These are phyloP conservation scores for Idaea dimidiata DNA, from an alignment of 2,888 invertebrate species.

Conservation along the genomic window DNA sequence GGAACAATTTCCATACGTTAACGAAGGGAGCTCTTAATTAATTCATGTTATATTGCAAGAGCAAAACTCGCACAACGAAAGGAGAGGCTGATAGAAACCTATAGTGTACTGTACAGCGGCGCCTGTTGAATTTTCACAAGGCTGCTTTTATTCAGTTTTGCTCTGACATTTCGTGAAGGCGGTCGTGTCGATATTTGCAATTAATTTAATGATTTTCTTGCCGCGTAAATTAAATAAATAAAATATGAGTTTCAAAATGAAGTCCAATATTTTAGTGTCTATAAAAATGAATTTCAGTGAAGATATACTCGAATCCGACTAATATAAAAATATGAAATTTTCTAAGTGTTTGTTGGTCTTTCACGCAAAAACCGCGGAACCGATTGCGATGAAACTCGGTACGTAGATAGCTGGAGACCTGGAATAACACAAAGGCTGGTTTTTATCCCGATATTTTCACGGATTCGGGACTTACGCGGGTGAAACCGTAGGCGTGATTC, in stretches of 20 bases:
- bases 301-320: neutral
- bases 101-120: neutral
- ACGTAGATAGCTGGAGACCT: too few species aligned
- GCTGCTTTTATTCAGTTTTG: slow-evolving; percentile 49
- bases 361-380: too few species aligned
- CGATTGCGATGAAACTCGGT: too few species aligned
- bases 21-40: neutral
- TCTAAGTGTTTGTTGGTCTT: neutral
- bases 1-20: neutral
- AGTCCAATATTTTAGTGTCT: neutral
- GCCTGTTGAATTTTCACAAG: slow-evolving; percentile 4
- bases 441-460: too few species aligned
- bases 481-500: too few species aligned
- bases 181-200: slow-evolving; percentile 27
- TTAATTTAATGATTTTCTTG: neutral
- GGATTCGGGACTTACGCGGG: too few species aligned
- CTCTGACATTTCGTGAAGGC: slow-evolving; percentile 45
- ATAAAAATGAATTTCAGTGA: neutral
- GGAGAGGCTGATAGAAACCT: neutral
- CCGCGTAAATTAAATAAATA: neutral
- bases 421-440: too few species aligned
- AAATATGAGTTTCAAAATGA: neutral
- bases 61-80: neutral
- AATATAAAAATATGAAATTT: neutral
- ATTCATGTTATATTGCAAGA: neutral